Evolutionary conservation across 2,113 vertebrate species (phyloP).

Genomic region (Sylvia atricapilla): DNA sequence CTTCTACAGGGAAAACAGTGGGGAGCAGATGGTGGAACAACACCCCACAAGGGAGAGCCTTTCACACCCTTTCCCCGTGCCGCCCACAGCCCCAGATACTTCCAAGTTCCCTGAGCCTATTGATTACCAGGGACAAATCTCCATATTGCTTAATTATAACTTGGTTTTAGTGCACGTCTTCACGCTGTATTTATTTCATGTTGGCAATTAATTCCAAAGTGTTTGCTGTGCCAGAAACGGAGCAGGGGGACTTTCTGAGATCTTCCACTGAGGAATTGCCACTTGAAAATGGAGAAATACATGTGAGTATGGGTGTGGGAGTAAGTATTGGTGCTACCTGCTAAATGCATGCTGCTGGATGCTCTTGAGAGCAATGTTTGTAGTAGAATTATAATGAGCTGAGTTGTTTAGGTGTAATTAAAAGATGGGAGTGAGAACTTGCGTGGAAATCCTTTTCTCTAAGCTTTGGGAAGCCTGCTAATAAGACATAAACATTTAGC

Average conservation of each 20-base stretch:
- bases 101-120: neutral
- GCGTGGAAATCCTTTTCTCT: neutral
- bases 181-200: neutral
- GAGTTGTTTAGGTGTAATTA: constrained; percentile 28
- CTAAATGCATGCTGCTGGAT: neutral
- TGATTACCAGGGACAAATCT: neutral
- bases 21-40: neutral
- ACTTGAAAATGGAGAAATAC: neutral
- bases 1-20: neutral
- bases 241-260: neutral
- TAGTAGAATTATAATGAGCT: neutral
- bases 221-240: neutral
- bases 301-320: neutral
- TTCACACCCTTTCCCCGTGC: neutral
- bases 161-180: neutral
- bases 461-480: constrained; percentile 24
- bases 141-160: neutral
- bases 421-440: neutral
- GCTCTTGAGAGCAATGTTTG: neutral
- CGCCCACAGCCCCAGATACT: neutral
- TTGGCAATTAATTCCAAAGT: constrained; percentile 4
- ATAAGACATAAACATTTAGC: constrained; percentile 38
- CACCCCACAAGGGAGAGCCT: neutral
- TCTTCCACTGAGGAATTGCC: neutral
- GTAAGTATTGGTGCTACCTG: neutral